Percentiles rank a stretch among this genome's conserved stretches.
These are phyloP conservation scores for Yponomeuta malinellus DNA, from an alignment of 2,888 invertebrate genomes.

Conservation along the genomic window DNA sequence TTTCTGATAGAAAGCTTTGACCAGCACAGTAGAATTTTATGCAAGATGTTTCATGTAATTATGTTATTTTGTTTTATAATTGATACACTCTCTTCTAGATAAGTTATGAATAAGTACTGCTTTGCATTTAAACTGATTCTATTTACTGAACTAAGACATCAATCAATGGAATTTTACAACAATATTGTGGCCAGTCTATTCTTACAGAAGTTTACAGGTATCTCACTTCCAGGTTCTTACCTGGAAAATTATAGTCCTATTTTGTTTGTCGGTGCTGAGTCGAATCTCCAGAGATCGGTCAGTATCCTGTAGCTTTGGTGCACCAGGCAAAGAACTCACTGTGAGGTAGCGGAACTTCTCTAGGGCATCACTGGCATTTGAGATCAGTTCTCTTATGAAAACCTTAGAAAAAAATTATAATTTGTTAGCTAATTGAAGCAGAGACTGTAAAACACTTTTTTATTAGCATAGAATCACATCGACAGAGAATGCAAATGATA, in stretches of 20 bases:
- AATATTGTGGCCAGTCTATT: no score
- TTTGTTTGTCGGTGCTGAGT: slow-evolving; percentile 90
- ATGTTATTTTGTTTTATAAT: no score
- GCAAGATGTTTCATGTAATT: no score
- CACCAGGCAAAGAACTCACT: slow-evolving; percentile 73
- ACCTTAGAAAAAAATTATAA: slow-evolving; percentile 74
- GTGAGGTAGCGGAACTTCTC: slow-evolving; percentile 93
- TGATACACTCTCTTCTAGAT: no score
- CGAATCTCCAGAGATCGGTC: slow-evolving; percentile 89
- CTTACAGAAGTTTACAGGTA: no score
- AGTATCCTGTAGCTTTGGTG: slow-evolving; percentile 65
- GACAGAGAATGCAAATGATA: neutral
- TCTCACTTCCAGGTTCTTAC: slow-evolving; percentile 47
- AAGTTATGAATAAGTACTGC: no score
- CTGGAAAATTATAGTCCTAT: slow-evolving; percentile 89
- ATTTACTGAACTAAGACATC: no score
- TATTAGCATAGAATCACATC: neutral
- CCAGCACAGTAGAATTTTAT: no score
- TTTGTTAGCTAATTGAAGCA: no score
- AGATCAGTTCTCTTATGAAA: slow-evolving; percentile 95
- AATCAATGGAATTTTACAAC: no score
- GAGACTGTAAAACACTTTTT: neutral
- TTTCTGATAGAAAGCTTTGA: neutral
- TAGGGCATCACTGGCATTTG: slow-evolving; percentile 97
- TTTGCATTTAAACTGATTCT: no score